Percentiles rank a stretch among this genome's conserved stretches.
Evolutionary conservation across 2,888 invertebrate species (phyloP).

Genomic region (Eupithecia dodoneata): DNA sequence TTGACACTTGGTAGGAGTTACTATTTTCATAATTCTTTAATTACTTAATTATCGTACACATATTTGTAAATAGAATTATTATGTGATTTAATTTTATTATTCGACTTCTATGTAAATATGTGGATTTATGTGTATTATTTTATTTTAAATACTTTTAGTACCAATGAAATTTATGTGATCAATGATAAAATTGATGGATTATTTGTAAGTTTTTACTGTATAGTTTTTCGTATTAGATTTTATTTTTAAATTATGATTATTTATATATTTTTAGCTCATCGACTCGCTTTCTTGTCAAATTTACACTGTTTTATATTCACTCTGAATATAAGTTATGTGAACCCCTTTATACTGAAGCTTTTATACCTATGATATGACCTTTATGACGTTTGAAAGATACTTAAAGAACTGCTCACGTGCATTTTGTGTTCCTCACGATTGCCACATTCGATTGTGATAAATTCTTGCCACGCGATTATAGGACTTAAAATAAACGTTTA

Average conservation of each 20-base stretch:
- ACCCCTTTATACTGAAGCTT: slow-evolving; percentile 48
- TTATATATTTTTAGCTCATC: slow-evolving; percentile 62
- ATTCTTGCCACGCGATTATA: slow-evolving; percentile 75
- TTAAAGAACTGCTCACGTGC: slow-evolving; percentile 57
- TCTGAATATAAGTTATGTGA: slow-evolving; percentile 57
- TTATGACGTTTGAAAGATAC: slow-evolving; percentile 49
- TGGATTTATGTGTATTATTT: slow-evolving; percentile 73
- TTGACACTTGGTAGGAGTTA: slow-evolving; percentile 47
- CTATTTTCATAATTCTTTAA: slow-evolving; percentile 41
- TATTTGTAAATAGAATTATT: slow-evolving; percentile 75
- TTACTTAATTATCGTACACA: slow-evolving; percentile 40
- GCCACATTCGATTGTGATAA: slow-evolving; percentile 75
- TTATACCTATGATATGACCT: slow-evolving; percentile 44
- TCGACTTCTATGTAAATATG: slow-evolving; percentile 75
- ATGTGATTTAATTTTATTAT: slow-evolving; percentile 74
- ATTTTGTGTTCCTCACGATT: slow-evolving; percentile 62
- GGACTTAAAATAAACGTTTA: slow-evolving; percentile 50
- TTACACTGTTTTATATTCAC: slow-evolving; percentile 56
- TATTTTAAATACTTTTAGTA: slow-evolving; percentile 65
- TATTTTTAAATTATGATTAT: slow-evolving; percentile 64
- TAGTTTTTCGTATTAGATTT: slow-evolving; percentile 70
- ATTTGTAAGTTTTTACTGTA: slow-evolving; percentile 75
- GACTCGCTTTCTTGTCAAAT: slow-evolving; percentile 52
- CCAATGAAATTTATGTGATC: slow-evolving; percentile 73
- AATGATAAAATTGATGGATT: slow-evolving; percentile 67